These are phyloP conservation scores for Epicauta chinensis DNA, from an alignment of 1,140 invertebrate species.

Conservation along the genomic window DNA sequence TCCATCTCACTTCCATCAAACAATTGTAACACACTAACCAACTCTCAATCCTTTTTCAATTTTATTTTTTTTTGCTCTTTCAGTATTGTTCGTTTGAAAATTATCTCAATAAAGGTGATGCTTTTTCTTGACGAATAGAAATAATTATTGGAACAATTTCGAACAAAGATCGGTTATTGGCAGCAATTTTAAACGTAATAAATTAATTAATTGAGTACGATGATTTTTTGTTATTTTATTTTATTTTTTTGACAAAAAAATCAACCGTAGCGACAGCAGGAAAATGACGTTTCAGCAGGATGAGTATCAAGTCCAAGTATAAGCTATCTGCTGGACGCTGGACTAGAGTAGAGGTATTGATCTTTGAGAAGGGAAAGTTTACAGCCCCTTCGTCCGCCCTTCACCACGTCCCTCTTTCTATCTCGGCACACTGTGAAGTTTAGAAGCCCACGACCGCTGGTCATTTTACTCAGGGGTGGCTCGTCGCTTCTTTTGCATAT, in stretches of 20 bases:
- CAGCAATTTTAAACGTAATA: no score
- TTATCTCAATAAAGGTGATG: no score
- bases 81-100: no score
- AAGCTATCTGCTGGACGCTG: constrained; percentile 24
- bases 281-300: constrained; percentile 4
- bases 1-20: no score
- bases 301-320: constrained; percentile 25
- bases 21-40: constrained; percentile 1
- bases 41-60: background rate
- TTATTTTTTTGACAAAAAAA: no score
- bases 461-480: constrained; percentile 37
- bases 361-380: constrained; percentile 44
- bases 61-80: no score
- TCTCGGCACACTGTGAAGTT: constrained; percentile 31
- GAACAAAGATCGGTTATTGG: no score
- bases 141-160: no score
- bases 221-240: no score
- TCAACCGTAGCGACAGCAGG: constrained; percentile 2
- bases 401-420: constrained; percentile 17
- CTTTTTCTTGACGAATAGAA: no score
- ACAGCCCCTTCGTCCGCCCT: constrained; percentile 36
- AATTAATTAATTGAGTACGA: no score
- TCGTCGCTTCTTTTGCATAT: constrained; percentile 40
- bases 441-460: constrained; percentile 40
- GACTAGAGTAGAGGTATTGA: constrained; percentile 40